phyloP scores from a whole-genome alignment of 2,888 invertebrate species.

The Apamea anceps region DNA sequence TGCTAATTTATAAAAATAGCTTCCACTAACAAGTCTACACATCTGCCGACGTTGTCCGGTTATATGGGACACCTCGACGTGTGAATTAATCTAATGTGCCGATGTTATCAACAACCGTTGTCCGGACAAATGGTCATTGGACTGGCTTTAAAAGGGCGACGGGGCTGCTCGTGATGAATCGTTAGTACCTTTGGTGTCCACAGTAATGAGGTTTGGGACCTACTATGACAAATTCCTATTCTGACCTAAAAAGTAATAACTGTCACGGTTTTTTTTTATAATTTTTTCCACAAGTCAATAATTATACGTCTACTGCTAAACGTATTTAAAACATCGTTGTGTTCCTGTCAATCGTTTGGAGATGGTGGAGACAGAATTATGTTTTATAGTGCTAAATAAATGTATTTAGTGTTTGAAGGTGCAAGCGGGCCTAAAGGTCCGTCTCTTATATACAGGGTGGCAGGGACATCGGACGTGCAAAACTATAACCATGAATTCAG shows the following conservation, averaged over 20 bases:
- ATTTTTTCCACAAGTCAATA: background rate
- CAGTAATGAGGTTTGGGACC: conserved; percentile 46
- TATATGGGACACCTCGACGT: conserved; percentile 39
- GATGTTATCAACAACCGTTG: conserved; percentile 50
- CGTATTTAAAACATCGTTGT: background rate
- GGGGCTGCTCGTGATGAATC: conserved; percentile 44
- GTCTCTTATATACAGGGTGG: no score
- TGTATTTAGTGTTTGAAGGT: background rate
- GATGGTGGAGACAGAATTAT: no score
- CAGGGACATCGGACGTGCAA: no score
- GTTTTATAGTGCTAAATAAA: background rate
- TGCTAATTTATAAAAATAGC: conserved; percentile 41
- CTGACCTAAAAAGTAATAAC: conserved; percentile 1
- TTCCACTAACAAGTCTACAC: conserved; percentile 24
- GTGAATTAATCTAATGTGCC: conserved; percentile 59
- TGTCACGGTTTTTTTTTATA: background rate
- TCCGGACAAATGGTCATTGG: conserved; percentile 57
- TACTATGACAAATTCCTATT: conserved; percentile 44
- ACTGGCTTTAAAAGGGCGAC: conserved; percentile 35
- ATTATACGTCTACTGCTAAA: background rate
- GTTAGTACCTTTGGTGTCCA: conserved; percentile 36
- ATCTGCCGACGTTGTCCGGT: conserved; percentile 35
- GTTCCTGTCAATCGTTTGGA: background rate
- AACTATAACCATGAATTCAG: no score
- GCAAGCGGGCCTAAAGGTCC: background rate